Percentiles rank a stretch among this genome's conserved stretches.
Conservation (phyloP, 2,797 vertebrate genomes). For the Siniperca scherzeri region DNA sequence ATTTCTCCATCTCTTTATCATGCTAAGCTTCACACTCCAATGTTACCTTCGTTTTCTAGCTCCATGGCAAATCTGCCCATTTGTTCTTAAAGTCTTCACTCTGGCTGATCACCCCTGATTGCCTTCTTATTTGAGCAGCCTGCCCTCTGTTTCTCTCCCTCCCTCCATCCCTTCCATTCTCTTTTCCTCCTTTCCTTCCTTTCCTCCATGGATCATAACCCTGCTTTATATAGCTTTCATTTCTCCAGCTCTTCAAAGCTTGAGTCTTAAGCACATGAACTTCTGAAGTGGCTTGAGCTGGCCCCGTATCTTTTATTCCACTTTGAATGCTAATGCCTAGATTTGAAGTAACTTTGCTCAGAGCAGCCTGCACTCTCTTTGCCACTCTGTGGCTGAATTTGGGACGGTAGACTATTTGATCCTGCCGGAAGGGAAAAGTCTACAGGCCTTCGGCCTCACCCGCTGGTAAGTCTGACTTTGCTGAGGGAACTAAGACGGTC, state of each 20-base stretch:
- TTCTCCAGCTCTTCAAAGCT: constrained; percentile 76
- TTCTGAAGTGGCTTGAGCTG: constrained; percentile 73
- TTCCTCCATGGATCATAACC: constrained; percentile 71
- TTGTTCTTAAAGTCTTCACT: constrained; percentile 59
- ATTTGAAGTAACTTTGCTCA: constrained; percentile 69
- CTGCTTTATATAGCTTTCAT: constrained; percentile 79
- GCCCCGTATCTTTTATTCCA: constrained; percentile 65
- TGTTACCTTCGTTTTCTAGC: constrained; percentile 24
- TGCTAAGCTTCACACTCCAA: constrained; percentile 21
- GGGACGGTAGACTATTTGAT: constrained; percentile 48
- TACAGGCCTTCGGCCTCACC: constrained; percentile 31
- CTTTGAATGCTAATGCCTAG: constrained; percentile 75
- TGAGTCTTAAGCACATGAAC: constrained; percentile 77
- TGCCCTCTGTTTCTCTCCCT: constrained; percentile 36
- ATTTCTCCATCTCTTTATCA: constrained; percentile 38
- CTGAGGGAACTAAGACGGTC: constrained; percentile 9
- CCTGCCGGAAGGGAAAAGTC: constrained; percentile 23
- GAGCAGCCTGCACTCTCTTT: constrained; percentile 48
- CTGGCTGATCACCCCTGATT: constrained; percentile 61
- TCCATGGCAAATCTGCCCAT: constrained; percentile 63
- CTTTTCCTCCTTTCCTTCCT: constrained; percentile 42
- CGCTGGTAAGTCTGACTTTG: constrained; percentile 15
- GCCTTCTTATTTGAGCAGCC: constrained; percentile 37
- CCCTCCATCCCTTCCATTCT: constrained; percentile 37
- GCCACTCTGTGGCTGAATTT: constrained; percentile 39